Evolutionary conservation across 2,888 invertebrate species (phyloP).

Genomic region (Linnaemya vulpina): DNA sequence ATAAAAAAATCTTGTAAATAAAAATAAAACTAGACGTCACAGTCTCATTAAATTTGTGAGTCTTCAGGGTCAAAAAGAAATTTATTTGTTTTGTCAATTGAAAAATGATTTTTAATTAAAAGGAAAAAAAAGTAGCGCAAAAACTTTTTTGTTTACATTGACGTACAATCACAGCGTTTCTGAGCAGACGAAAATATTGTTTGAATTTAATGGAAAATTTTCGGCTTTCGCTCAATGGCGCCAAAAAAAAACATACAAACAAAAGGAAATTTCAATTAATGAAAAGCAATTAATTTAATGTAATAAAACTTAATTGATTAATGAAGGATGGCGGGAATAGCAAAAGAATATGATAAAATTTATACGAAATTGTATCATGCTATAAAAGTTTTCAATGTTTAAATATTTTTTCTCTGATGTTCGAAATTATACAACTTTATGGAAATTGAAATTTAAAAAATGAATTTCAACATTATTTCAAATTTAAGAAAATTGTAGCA

Average conservation of each 20-base stretch:
- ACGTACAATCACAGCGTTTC: slow-evolving; percentile 5
- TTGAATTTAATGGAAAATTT: slow-evolving; percentile 48
- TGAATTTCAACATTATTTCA: too few relatives aligned
- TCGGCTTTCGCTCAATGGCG: slow-evolving; percentile 27
- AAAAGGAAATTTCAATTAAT: slow-evolving; percentile 46
- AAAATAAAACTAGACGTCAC: slow-evolving; percentile 43
- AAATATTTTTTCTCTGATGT: not conserved
- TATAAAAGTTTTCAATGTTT: not conserved
- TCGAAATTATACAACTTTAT: too few relatives aligned
- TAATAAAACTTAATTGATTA: not conserved
- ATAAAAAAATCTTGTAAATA: too few relatives aligned
- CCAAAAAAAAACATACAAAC: slow-evolving; percentile 19
- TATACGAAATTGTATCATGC: too few relatives aligned
- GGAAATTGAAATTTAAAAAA: too few relatives aligned
- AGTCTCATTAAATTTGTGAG: slow-evolving; percentile 52
- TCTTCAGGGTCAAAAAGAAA: slow-evolving; percentile 57
- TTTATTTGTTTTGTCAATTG: slow-evolving; percentile 66
- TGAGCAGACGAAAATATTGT: slow-evolving; percentile 14
- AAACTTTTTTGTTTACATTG: slow-evolving; percentile 25
- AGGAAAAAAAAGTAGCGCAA: slow-evolving; percentile 27
- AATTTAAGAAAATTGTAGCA: too few relatives aligned
- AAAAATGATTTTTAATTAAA: slow-evolving; percentile 61
- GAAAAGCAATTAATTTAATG: not conserved
- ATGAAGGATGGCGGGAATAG: not conserved
- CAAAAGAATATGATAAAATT: not conserved